Evolutionary conservation across 2,888 invertebrate species (phyloP).

Genomic region (Sesamia inferens): DNA sequence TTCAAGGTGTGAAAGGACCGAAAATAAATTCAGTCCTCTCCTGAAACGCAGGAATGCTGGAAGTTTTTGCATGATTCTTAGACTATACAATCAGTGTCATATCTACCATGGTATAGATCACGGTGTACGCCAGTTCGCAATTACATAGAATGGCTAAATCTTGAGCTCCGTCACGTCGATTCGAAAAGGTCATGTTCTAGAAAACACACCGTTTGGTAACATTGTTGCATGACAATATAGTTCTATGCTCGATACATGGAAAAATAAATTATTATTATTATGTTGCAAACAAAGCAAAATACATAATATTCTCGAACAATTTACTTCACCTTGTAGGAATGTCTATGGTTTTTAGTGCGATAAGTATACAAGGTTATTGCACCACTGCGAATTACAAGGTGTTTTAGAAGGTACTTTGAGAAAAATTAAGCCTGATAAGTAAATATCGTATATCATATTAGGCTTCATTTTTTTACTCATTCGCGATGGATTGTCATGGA

Average conservation of each 20-base stretch:
- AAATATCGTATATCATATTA: too few relatives aligned
- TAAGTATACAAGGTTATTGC: constrained; percentile 1
- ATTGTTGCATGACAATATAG: constrained; percentile 45
- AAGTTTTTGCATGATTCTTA: neutral
- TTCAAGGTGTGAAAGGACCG: neutral
- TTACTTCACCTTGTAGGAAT: constrained; percentile 34
- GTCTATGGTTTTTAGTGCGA: constrained; percentile 10
- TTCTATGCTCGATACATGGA: constrained; percentile 44
- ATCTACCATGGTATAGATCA: constrained; percentile 43
- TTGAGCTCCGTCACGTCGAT: constrained; percentile 56
- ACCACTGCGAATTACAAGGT: neutral
- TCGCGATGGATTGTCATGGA: too few relatives aligned
- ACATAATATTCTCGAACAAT: constrained; percentile 25
- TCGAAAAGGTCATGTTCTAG: constrained; percentile 63
- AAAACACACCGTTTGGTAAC: constrained; percentile 54
- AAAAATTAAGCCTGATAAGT: too few relatives aligned
- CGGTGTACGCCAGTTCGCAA: constrained; percentile 32
- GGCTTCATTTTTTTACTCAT: too few relatives aligned
- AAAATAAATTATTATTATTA: constrained; percentile 33
- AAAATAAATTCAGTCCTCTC: neutral
- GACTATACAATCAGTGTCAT: neutral
- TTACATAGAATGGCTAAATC: constrained; percentile 50
- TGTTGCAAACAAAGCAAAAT: constrained; percentile 24
- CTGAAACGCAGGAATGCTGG: neutral
- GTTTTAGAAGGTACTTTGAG: too few relatives aligned